phyloP scores from a whole-genome alignment of 2,888 invertebrate genomes.

The Drosophila seclusa region DNA sequence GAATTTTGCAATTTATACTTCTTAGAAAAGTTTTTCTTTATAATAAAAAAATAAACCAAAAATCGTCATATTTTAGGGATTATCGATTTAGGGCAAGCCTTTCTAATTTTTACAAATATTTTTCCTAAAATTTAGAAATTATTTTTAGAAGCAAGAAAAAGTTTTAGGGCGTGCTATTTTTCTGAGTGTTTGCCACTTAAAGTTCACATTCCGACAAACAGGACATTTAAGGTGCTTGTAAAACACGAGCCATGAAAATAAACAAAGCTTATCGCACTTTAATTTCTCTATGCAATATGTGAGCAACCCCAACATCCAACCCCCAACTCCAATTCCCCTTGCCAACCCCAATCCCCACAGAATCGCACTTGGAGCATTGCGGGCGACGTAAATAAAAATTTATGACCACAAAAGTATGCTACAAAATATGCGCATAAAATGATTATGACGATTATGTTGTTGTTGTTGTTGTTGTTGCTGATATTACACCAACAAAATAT shows the following conservation, averaged over 20 bases:
- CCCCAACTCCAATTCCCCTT: neutral
- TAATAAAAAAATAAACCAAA: neutral
- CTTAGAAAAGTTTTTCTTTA: neutral
- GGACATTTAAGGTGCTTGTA: constrained; percentile 51
- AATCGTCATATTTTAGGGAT: neutral
- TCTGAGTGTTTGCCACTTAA: neutral
- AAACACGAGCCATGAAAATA: constrained; percentile 61
- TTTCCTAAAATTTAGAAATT: neutral
- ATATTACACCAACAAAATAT: constrained; percentile 41
- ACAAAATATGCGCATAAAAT: constrained; percentile 77
- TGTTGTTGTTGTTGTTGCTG: constrained; percentile 24
- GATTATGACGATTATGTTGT: constrained; percentile 77
- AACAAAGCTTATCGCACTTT: constrained; percentile 74
- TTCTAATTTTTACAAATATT: neutral
- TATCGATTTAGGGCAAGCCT: neutral
- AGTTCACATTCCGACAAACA: neutral
- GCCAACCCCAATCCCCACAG: constrained; percentile 8
- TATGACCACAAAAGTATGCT: constrained; percentile 75
- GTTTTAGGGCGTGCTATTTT: neutral
- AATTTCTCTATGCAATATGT: constrained; percentile 56
- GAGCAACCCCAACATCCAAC: neutral
- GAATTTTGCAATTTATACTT: neutral
- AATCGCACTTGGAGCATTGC: constrained; percentile 49
- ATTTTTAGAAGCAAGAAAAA: neutral
- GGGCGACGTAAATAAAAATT: constrained; percentile 72